Evolutionary conservation across 2,797 vertebrate species (phyloP).

Genomic region (Euphonia xanthogaster): DNA sequence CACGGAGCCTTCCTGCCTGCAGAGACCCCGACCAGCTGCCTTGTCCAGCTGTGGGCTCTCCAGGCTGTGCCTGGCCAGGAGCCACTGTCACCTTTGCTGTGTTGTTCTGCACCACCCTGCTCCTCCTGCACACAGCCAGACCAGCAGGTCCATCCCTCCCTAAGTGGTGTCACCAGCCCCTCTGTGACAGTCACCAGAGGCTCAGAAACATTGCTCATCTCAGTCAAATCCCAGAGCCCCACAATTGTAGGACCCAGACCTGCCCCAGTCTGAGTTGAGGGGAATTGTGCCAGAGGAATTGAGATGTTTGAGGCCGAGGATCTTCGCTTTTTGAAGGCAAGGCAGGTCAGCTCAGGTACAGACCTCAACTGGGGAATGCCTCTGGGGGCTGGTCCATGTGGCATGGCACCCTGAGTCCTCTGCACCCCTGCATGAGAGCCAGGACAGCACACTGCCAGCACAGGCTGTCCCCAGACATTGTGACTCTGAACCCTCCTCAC

Average conservation of each 20-base stretch:
- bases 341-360: background rate
- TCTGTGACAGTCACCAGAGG: background rate
- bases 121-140: background rate
- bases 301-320: background rate
- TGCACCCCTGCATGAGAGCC: rapidly evolving
- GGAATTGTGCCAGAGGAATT: background rate
- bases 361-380: background rate
- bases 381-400: background rate
- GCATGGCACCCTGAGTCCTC: background rate
- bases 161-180: background rate
- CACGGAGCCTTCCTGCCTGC: background rate
- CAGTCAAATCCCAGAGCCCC: background rate
- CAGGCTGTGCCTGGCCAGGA: background rate
- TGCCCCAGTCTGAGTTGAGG: rapidly evolving
- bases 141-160: background rate
- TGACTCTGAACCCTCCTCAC: background rate
- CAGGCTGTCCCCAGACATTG: background rate
- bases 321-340: background rate
- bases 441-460: rapidly evolving
- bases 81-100: background rate
- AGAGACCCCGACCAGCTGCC: rapidly evolving
- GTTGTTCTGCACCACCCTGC: background rate
- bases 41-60: background rate
- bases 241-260: background rate
- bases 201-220: background rate